phyloP scores from a whole-genome alignment of 2,797 vertebrate genomes.

The Poecile montanus region DNA sequence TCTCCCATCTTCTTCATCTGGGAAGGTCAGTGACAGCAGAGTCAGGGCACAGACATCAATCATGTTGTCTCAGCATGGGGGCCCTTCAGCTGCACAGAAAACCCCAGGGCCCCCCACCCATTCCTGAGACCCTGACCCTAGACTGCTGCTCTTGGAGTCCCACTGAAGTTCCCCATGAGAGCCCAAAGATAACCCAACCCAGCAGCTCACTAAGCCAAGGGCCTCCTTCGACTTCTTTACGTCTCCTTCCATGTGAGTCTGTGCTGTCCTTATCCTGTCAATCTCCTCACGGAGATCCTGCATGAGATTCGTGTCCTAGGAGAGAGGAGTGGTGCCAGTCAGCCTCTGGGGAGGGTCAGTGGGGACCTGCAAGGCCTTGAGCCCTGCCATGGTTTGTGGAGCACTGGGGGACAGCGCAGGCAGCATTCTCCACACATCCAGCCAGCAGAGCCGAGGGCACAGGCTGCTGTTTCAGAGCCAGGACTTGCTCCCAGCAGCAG shows the following conservation, averaged over 20 bases:
- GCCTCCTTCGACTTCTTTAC: conserved; percentile 32
- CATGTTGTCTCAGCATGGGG: accelerated
- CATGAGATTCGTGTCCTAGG: conserved; percentile 69
- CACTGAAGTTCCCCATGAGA: background rate
- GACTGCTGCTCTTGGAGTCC: background rate
- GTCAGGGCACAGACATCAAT: background rate
- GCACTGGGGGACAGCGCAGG: background rate
- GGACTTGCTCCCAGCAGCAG: background rate
- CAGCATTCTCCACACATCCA: background rate
- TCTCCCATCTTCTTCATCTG: conserved; percentile 52
- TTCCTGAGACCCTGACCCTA: background rate
- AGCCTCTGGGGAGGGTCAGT: background rate
- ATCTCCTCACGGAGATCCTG: conserved; percentile 73
- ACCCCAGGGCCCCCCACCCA: background rate
- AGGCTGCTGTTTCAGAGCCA: background rate
- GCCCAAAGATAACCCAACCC: background rate
- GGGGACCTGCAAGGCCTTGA: no score
- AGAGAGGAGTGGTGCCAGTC: background rate
- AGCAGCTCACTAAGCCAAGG: background rate
- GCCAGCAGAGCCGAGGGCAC: background rate
- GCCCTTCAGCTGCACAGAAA: background rate
- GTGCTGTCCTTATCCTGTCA: conserved; percentile 36
- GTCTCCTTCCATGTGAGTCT: conserved; percentile 43
- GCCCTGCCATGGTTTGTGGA: background rate
- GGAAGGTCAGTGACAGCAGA: background rate